Evolutionary conservation across 2,797 vertebrate species (phyloP).

Genomic region (Sparus aurata): DNA sequence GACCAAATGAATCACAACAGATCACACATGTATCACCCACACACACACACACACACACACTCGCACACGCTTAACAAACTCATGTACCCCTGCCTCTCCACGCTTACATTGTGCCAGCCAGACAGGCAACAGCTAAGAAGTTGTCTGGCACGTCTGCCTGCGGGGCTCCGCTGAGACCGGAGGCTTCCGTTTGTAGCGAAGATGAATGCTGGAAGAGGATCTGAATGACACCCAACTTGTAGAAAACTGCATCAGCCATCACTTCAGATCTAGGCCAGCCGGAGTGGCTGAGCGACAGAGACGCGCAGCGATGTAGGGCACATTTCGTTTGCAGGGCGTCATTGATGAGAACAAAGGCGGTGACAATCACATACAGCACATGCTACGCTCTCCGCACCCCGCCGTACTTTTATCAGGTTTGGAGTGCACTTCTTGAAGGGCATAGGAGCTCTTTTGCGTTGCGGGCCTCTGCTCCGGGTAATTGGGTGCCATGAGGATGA

Average conservation of each 20-base stretch:
- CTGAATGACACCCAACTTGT: constrained; percentile 73
- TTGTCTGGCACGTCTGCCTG: constrained; percentile 58
- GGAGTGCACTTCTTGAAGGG: constrained; percentile 49
- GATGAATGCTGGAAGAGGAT: constrained; percentile 74
- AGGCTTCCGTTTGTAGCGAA: constrained; percentile 67
- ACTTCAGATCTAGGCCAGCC: constrained; percentile 75
- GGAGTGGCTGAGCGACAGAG: constrained; percentile 49
- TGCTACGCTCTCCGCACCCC: background rate
- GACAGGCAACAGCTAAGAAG: constrained; percentile 60
- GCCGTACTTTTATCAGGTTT: constrained; percentile 5
- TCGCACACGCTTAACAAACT: constrained; percentile 26
- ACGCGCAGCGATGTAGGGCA: constrained; percentile 61
- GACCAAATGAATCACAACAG: constrained; percentile 33
- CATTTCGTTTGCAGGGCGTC: constrained; percentile 48
- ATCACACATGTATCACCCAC: constrained; percentile 24
- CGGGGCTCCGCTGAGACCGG: constrained; percentile 62
- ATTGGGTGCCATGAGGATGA: constrained; percentile 64
- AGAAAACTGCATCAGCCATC: constrained; percentile 63
- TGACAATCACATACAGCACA: constrained; percentile 23
- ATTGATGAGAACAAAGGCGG: constrained; percentile 62
- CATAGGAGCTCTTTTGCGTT: constrained; percentile 21
- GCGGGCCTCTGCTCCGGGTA: constrained; percentile 57
- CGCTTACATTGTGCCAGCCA: constrained; percentile 51
- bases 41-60: constrained; percentile 16
- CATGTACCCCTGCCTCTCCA: constrained; percentile 21